phyloP scores from a whole-genome alignment of 2,888 invertebrate genomes.

The Troglohyphantes excavatus region DNA sequence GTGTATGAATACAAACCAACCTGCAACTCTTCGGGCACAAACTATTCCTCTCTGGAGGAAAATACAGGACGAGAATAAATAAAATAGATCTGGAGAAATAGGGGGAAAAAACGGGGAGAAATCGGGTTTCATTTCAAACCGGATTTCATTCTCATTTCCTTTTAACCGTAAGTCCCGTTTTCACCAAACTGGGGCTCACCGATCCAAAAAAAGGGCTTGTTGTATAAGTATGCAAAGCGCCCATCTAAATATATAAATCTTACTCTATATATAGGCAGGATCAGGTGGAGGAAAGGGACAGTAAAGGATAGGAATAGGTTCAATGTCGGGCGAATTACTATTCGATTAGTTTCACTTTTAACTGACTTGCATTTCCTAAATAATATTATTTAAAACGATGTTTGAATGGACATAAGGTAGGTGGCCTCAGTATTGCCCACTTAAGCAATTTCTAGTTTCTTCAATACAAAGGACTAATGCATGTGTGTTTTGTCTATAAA shows the following conservation, averaged over 20 bases:
- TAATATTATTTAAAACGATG: no score
- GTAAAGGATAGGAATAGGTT: neutral
- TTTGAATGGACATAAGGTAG: no score
- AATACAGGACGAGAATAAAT: slow-evolving; percentile 4
- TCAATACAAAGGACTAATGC: no score
- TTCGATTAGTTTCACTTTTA: no score
- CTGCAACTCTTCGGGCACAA: slow-evolving; percentile 1
- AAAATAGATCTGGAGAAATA: slow-evolving; percentile 27
- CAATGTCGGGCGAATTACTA: no score
- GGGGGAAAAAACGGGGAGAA: slow-evolving; percentile 10
- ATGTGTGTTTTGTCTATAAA: no score
- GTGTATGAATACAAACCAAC: slow-evolving; percentile 33
- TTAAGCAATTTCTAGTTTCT: no score
- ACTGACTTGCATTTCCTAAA: no score
- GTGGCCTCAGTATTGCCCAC: no score
- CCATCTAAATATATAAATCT: slow-evolving; percentile 60
- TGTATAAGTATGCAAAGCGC: slow-evolving; percentile 61
- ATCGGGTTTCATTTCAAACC: slow-evolving; percentile 61
- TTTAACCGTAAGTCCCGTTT: slow-evolving; percentile 61
- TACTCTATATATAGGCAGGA: slow-evolving; percentile 36
- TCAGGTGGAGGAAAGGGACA: slow-evolving; percentile 10
- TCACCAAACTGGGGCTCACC: slow-evolving; percentile 29
- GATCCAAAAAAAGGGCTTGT: slow-evolving; percentile 6
- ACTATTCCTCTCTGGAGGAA: slow-evolving; percentile 29
- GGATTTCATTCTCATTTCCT: slow-evolving; percentile 72